Evolutionary conservation across 2,113 vertebrate species (phyloP).

Genomic region (Panurus biarmicus): DNA sequence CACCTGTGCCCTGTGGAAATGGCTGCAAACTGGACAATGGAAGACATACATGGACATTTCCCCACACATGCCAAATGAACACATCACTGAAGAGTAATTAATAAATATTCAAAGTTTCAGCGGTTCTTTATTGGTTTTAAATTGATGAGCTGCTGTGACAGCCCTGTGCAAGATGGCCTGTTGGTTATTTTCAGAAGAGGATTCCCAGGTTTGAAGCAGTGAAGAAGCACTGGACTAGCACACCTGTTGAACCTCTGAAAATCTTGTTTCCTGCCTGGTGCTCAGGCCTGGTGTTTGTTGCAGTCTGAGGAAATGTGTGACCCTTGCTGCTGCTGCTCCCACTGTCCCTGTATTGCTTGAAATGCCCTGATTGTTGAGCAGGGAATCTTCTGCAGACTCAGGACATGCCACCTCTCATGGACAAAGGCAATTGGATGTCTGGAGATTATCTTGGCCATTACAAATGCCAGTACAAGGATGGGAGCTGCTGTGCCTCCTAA

Average conservation of each 20-base stretch:
- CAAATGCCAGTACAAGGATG: background rate
- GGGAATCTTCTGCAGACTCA: background rate
- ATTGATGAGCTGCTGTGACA: background rate
- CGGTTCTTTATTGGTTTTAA: background rate
- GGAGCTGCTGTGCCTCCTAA: background rate
- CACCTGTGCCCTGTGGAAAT: background rate
- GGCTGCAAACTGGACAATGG: background rate
- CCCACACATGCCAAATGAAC: background rate
- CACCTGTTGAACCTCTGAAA: background rate
- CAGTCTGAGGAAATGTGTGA: background rate
- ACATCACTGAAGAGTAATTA: background rate
- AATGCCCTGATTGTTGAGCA: background rate
- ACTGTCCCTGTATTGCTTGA: background rate
- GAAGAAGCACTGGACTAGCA: background rate
- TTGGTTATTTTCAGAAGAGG: background rate
- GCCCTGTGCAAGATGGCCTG: background rate
- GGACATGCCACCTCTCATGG: background rate
- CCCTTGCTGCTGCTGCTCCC: background rate
- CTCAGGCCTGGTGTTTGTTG: background rate
- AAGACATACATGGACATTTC: fast-evolving
- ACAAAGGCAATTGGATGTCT: background rate
- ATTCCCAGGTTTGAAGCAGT: background rate
- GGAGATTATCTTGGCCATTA: background rate
- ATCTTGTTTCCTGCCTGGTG: background rate
- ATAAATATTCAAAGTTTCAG: background rate